Conservation (phyloP, 2,888 invertebrate genomes). For the Sialis fuliginosa region DNA sequence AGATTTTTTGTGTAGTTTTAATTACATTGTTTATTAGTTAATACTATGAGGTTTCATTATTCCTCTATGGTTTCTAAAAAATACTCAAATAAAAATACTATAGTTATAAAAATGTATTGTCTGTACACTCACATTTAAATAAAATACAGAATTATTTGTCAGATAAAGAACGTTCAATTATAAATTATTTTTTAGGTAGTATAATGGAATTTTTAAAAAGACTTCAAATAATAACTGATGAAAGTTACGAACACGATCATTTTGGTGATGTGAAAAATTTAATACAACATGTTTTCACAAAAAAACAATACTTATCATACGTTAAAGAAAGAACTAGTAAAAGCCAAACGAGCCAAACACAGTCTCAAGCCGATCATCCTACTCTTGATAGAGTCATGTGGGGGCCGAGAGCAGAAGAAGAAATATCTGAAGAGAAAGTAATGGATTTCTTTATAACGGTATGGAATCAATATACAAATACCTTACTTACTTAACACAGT, state of each 20-base stretch:
- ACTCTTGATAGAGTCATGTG: neutral
- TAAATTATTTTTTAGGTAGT: neutral
- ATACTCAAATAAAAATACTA: too few species aligned
- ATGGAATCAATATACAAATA: neutral
- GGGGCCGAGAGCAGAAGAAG: neutral
- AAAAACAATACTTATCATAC: neutral
- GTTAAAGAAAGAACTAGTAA: neutral
- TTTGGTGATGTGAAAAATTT: neutral
- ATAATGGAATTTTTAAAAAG: neutral
- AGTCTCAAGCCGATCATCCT: neutral
- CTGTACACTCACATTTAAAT: too few species aligned
- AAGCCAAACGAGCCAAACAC: neutral
- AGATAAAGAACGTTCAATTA: too few species aligned
- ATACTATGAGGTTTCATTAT: too few species aligned
- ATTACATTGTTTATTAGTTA: neutral
- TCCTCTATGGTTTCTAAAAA: too few species aligned
- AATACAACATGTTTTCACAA: neutral
- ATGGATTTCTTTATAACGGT: neutral
- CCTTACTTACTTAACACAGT: too few species aligned
- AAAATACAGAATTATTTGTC: too few species aligned
- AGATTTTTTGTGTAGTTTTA: neutral
- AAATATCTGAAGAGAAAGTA: neutral
- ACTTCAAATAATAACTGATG: neutral
- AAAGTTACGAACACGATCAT: neutral
- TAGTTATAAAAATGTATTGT: too few species aligned